Evolutionary conservation across 1,140 invertebrate genomes (phyloP), one percentile per base, ranked within the genome.

Genomic region (Arctopsyche grandis): DNA sequence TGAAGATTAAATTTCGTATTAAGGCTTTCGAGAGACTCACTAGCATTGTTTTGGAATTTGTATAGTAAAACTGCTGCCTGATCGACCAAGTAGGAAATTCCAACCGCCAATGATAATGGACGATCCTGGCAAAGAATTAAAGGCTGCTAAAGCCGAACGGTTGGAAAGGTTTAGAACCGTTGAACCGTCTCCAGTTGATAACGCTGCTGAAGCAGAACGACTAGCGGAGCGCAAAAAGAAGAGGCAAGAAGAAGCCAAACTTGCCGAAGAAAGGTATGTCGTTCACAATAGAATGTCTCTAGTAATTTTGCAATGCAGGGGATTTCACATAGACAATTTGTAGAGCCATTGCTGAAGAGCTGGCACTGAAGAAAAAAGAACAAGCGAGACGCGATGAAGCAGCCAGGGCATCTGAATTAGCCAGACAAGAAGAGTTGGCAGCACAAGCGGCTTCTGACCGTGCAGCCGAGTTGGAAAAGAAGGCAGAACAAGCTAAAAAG

Each of bases 11-110:
- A 38, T 38, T 4, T 1, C 7, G 7, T 38, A 7, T 38, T 4
- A 7, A 38, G 29, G 7, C 29, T 38, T 38, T 38, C 29, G 29
- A 38, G 29, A 38, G 7, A 38, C 29, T 38, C 29, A 38, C 29
- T 38, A 38, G 29, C 7, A n/a, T 58, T 58, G 9, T 66, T 16
- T 66, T 24, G 48, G 52, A 74, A 19, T 74, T 44, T 77, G 7
- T 85, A 84, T 86, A 91, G 89, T 87, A 78, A 89, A 91, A 84
- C 87, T 92, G 86, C 89, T 91, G 69, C 90, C 91, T 66, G 88
- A 88, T 83, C 90, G 91, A 81, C 90, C 91, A 83, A 90, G 90
- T 82, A 88, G 91, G 82, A 91, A 90, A 84, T 93, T 93, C 86
- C 89, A 90, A 85, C 86, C 88, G 69, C 88, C 88, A 46, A 86